A percentile compares a stretch with the other conserved stretches of the same genome.
Evolutionary conservation across 2,113 vertebrate species (phyloP).

Genomic region (Sceloporus tristichus): DNA sequence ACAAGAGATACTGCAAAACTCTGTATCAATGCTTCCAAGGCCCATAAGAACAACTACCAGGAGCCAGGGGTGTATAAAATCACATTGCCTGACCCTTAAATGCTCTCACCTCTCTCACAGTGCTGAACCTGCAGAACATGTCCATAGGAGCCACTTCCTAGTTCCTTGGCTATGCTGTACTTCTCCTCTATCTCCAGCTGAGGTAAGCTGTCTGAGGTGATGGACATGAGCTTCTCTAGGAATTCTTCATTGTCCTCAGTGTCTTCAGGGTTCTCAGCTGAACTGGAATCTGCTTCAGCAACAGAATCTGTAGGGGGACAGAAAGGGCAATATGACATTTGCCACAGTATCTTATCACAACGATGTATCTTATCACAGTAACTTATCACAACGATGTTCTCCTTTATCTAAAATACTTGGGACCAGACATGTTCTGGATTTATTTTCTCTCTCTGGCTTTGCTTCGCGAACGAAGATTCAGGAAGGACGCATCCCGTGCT

Average conservation of each 20-base stretch:
- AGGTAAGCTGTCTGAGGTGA: constrained; percentile 81
- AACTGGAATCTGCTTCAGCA: constrained; percentile 1
- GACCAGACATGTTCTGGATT: too few relatives aligned
- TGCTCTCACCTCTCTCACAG: constrained; percentile 81
- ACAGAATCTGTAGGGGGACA: constrained; percentile 13
- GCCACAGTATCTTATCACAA: neutral
- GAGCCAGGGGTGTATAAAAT: too few relatives aligned
- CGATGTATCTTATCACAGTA: neutral
- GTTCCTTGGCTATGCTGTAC: constrained; percentile 84
- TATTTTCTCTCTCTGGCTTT: too few relatives aligned
- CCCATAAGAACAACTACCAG: neutral
- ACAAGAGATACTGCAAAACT: neutral
- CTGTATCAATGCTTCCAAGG: neutral
- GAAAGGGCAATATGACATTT: neutral
- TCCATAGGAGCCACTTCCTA: constrained; percentile 91
- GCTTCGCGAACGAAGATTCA: too few relatives aligned
- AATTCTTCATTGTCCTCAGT: constrained; percentile 72
- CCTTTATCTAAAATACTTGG: too few relatives aligned
- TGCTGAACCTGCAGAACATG: constrained; percentile 89
- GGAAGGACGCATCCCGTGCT: too few relatives aligned
- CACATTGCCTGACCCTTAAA: neutral
- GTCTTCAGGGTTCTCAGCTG: constrained; percentile 18
- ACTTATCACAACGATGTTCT: neutral
- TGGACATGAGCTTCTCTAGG: constrained; percentile 86
- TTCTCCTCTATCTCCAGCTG: constrained; percentile 80